Percentiles rank a stretch among this genome's conserved stretches.
phyloP scores from a whole-genome alignment of 2,888 invertebrate species.

The Gari tellinella region DNA sequence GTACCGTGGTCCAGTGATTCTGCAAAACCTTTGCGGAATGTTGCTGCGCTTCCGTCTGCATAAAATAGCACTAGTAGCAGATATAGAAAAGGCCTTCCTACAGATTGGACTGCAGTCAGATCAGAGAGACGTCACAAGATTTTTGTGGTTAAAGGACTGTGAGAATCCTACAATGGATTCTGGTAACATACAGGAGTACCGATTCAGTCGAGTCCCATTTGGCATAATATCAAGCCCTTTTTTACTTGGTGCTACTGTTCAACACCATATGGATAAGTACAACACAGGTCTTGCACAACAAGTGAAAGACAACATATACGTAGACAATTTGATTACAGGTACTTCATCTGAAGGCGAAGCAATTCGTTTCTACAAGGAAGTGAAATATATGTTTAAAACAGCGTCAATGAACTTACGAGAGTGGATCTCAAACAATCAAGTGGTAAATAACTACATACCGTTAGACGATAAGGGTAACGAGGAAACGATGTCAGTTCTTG shows the following conservation, averaged over 20 bases:
- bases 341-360: constrained; percentile 4
- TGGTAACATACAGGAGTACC: constrained; percentile 8
- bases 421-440: constrained; percentile 27
- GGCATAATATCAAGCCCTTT: constrained; percentile 17
- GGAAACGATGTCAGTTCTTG: no score
- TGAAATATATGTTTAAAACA: constrained; percentile 22
- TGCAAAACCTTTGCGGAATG: constrained; percentile 17
- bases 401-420: constrained; percentile 31
- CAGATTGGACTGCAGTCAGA: constrained; percentile 14
- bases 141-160: constrained; percentile 30
- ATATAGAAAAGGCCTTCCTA: constrained; percentile 27
- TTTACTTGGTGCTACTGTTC: constrained; percentile 5
- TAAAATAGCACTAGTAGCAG: no score
- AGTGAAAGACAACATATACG: constrained; percentile 11
- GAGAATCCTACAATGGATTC: neutral
- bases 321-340: constrained; percentile 19
- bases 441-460: neutral
- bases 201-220: constrained; percentile 13
- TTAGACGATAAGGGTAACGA: neutral
- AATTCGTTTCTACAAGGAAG: constrained; percentile 3
- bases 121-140: constrained; percentile 26
- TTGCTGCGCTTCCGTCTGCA: constrained; percentile 12
- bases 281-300: neutral
- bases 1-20: constrained; percentile 19
- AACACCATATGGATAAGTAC: constrained; percentile 2